Base-by-base conservation (phyloP, 2,113 vertebrate species). In the Trochalopteron elliotii region DNA sequence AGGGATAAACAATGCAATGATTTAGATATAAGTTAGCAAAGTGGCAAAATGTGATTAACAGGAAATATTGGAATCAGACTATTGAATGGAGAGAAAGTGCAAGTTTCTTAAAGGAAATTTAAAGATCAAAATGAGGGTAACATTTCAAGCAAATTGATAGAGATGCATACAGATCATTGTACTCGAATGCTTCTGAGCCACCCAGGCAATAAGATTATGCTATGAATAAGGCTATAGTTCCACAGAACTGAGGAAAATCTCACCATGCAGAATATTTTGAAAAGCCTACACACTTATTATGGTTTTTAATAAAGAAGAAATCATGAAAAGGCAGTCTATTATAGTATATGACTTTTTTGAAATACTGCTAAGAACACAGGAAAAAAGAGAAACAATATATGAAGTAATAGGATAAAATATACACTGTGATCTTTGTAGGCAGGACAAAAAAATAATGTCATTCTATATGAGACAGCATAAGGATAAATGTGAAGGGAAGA, bases 321-420 rank as follows among this genome's bases (percentile, higher is more conserved):
- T 55, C 6, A 25, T 60, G 35, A 44, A 25, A 87, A 4, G 23
- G 1, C 3, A 60, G 2, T 71, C 31, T 84, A 52, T 33, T 72
- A 24, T 8, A 52, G 9, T 49, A 23, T 28, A 40, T 1, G 0
- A 31, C 4, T 60, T 53, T 9, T 83, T 50, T 57, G 0, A 31
- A 60, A 55, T 60, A 68, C 4, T 70, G 6, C 7, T 64, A 77
- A 56, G 8, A 78, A 33, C 5, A 22, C 12, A 20, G 6, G 5
- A 27, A 16, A 72, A 72, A 84, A 25, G 7, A 27, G 35, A 83
- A 75, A 4, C 4, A 21, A 17, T 35, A 20, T 11, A 31, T 63
- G 17, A 67, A 79, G 19, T 5, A 75, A 71, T 8, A 67, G 4
- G 37, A 47, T 50, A 68, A 81, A 65, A 10, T 28, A 50, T 65